A percentile compares a stretch with the other conserved stretches of the same genome.
phyloP scores from a whole-genome alignment of 2,797 vertebrate species.

The Erithacus rubecula region DNA sequence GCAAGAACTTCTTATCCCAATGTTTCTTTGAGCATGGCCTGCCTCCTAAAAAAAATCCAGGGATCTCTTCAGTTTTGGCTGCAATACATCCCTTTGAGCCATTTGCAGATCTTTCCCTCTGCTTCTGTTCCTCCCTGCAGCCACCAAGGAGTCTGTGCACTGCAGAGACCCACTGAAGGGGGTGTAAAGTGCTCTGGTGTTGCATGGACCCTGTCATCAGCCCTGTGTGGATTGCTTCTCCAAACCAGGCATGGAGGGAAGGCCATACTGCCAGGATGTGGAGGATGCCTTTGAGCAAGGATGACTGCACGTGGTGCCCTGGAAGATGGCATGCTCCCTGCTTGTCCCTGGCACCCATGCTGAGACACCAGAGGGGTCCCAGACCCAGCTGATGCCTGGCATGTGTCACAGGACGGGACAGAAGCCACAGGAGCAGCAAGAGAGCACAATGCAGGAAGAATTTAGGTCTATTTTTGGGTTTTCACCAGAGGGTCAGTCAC shows the following conservation, averaged over 20 bases:
- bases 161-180: not conserved
- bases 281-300: not conserved
- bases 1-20: not conserved
- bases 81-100: not conserved
- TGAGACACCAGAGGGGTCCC: not conserved
- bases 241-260: fast-evolving
- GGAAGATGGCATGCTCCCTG: not conserved
- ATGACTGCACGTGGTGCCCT: not conserved
- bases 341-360: not conserved
- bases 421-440: not conserved
- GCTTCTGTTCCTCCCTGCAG: not conserved
- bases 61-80: not conserved
- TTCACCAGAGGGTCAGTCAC: not conserved
- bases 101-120: not conserved
- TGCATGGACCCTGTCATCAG: fast-evolving
- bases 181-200: fast-evolving
- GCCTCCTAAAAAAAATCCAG: not conserved
- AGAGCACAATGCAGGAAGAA: not conserved
- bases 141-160: not conserved
- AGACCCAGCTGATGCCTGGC: not conserved
- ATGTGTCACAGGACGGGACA: not conserved
- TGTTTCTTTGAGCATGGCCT: not conserved
- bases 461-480: not conserved
- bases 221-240: not conserved
- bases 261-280: too few relatives aligned